Conservation (phyloP, 1,140 invertebrate species). For the Drosophila paulistorum region DNA sequence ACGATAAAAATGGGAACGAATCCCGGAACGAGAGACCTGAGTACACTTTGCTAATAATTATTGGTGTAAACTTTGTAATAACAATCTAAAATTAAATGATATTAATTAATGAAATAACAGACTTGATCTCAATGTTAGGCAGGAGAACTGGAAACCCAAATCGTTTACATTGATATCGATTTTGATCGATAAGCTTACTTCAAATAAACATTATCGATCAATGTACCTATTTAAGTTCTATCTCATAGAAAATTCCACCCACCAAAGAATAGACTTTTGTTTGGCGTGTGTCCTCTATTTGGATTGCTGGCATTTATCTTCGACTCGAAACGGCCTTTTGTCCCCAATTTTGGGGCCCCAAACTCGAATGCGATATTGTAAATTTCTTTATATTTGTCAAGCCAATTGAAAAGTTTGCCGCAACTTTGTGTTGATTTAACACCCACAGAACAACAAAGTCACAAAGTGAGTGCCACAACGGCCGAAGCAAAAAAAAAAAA, state of each 20-base stretch:
- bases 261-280: background rate
- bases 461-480: conserved; percentile 15
- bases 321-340: conserved; percentile 23
- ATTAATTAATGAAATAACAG: too few relatives aligned
- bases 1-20: too few relatives aligned
- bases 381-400: conserved; percentile 77
- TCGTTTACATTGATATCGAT: background rate
- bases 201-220: background rate
- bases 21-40: too few relatives aligned
- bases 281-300: conserved; percentile 2
- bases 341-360: conserved; percentile 9
- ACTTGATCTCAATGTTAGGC: too few relatives aligned
- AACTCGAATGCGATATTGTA: conserved; percentile 47
- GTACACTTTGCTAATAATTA: too few relatives aligned
- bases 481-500: too few relatives aligned
- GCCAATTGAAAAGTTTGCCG: conserved; percentile 72
- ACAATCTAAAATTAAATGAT: too few relatives aligned
- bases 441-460: conserved; percentile 57
- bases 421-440: conserved; percentile 77
- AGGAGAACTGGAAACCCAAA: too few relatives aligned
- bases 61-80: too few relatives aligned
- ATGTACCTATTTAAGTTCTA: background rate
- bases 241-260: background rate
- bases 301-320: conserved; percentile 33
- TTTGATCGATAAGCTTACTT: background rate